A percentile compares a stretch with the other conserved stretches of the same genome.
These are phyloP conservation scores for Lucilia cuprina DNA, from an alignment of 1,140 invertebrate genomes.

Conservation along the genomic window DNA sequence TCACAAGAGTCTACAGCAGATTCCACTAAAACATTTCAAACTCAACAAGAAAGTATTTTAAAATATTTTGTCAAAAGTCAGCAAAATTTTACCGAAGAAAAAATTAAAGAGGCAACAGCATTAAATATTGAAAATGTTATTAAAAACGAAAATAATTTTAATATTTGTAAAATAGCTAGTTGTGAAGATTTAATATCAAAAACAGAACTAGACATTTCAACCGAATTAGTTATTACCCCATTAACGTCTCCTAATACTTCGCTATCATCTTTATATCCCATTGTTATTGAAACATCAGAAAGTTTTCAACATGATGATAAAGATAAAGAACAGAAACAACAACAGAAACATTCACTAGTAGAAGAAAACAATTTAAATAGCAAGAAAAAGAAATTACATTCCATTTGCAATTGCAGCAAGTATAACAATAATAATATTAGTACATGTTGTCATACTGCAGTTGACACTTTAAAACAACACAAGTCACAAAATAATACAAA, in stretches of 20 bases:
- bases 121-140: no score
- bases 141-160: no score
- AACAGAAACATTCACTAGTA: neutral
- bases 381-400: constrained; percentile 2
- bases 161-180: neutral
- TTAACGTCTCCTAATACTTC: neutral
- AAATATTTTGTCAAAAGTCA: no score
- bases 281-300: constrained; percentile 34
- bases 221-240: neutral
- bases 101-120: no score
- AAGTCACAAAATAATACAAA: neutral
- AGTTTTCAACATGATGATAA: neutral
- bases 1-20: neutral
- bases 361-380: neutral
- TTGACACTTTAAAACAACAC: constrained; percentile 2
- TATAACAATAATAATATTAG: neutral
- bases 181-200: neutral
- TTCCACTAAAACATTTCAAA: neutral
- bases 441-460: neutral
- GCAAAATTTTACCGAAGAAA: no score
- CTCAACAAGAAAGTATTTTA: no score
- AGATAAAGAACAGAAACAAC: neutral
- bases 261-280: constrained; percentile 5
- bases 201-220: neutral
- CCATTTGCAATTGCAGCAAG: neutral